Evolutionary conservation across 2,797 vertebrate species (phyloP), one percentile per base, ranked within the genome.

Genomic region (Agapornis canus): DNA sequence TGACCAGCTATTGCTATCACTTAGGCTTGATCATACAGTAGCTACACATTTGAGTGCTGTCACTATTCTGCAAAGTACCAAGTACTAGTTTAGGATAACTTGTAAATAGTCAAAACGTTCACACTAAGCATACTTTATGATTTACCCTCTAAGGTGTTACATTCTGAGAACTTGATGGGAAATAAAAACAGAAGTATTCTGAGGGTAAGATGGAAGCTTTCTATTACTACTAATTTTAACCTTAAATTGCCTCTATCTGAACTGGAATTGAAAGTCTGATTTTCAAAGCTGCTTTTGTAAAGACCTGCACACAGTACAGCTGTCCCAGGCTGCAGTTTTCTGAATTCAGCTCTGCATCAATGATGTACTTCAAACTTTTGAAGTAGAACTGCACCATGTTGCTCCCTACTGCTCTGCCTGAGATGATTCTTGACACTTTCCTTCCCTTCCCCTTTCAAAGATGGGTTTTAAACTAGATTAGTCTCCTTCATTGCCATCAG

Each of bases 401-500:
- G 92, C 96, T 97, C 97, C 54, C 78, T 81, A n/a, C 59, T 96
- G 93, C 95, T 96, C 83, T 83, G 93, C 81, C 49, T 71, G 85
- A 94, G 73, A 48, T 47, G 31, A 84, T 96, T 89, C 51, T 68
- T 75, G 54, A 90, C 63, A 77, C 56, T 5, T 81, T 43, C 13
- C 26, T 20, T 93, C 39, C 9, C 14, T 10, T 97, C 8, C 17
- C 11, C 97, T 97, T 92, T 81, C 32, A 57, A 63, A 94, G 86
- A 11, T 8, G 17, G 2, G 11, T 21, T 98, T 97, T 97, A 93
- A 97, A 83, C 92, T 95, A 98, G 98, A 98, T 97, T 98, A 97
- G 95, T 97, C 95, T 97, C 97, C 98, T 98, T 98, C 91, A 96
- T 98, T 98, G 97, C 94, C 97, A 96, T 98, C 98, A 98, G 98